Evolutionary conservation across 2,113 vertebrate species (phyloP).

Genomic region (Oncorhynchus keta): DNA sequence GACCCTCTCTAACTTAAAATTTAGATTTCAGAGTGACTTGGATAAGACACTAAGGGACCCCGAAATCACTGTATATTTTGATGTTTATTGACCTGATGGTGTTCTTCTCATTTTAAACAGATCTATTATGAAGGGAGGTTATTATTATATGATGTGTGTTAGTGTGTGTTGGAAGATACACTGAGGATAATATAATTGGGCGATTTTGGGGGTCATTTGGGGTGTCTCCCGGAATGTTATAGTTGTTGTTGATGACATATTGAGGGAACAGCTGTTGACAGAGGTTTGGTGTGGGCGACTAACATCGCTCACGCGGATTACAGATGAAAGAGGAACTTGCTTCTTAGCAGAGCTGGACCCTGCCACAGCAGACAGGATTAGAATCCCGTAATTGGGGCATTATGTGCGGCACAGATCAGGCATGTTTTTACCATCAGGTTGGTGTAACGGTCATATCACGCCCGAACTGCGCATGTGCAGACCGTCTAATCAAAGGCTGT

Average conservation of each 20-base stretch:
- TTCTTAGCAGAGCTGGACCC: slow-evolving; percentile 32
- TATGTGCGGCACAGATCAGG: slow-evolving; percentile 18
- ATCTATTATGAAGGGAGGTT: slow-evolving; percentile 32
- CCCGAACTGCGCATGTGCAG: no score
- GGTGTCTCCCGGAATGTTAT: neutral
- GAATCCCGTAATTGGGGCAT: slow-evolving; percentile 54
- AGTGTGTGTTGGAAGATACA: slow-evolving; percentile 13
- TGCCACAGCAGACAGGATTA: slow-evolving; percentile 45
- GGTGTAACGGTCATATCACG: neutral
- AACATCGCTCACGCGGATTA: slow-evolving; percentile 51
- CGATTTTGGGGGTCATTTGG: neutral
- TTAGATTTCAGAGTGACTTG: slow-evolving; percentile 30
- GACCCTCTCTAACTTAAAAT: slow-evolving; percentile 32
- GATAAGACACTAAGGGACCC: slow-evolving; percentile 23
- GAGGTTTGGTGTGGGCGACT: slow-evolving; percentile 38
- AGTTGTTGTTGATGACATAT: slow-evolving; percentile 14
- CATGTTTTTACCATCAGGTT: slow-evolving; percentile 42
- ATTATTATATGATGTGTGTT: slow-evolving; percentile 31
- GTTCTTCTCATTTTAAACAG: slow-evolving; percentile 13
- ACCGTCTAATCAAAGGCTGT: no score
- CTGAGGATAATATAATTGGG: neutral
- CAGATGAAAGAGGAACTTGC: slow-evolving; percentile 51
- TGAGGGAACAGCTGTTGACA: slow-evolving; percentile 39
- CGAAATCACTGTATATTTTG: slow-evolving; percentile 29
- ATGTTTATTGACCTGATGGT: slow-evolving; percentile 35